A percentile compares a stretch with the other conserved stretches of the same genome.
Evolutionary conservation across 1,140 invertebrate genomes (phyloP).

Genomic region (Halictus rubicundus): DNA sequence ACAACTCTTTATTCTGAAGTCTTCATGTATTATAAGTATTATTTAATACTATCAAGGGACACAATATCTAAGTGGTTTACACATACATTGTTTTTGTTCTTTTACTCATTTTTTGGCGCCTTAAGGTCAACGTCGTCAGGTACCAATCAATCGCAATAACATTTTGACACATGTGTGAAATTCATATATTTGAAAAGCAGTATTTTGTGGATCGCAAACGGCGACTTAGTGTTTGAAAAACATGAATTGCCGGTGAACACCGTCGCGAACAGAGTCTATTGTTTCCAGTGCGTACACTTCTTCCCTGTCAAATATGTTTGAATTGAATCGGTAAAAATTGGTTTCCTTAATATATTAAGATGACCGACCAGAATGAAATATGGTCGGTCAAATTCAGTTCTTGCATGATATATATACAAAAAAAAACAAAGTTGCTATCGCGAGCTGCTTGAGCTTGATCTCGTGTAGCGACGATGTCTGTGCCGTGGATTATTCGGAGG

Average conservation of each 20-base stretch:
- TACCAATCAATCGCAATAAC: slow-evolving; percentile 50
- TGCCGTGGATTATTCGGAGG: slow-evolving; percentile 82
- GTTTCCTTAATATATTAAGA: slow-evolving; percentile 42
- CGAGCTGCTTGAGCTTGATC: slow-evolving; percentile 90
- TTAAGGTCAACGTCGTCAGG: slow-evolving; percentile 23
- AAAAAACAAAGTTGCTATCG: slow-evolving; percentile 80
- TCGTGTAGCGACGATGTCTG: slow-evolving; percentile 87
- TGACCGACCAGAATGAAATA: slow-evolving; percentile 19
- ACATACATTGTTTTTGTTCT: neutral
- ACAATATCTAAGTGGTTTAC: slow-evolving; percentile 16
- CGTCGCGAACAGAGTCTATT: slow-evolving; percentile 19
- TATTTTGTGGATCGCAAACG: slow-evolving; percentile 20
- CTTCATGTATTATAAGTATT: slow-evolving; percentile 13
- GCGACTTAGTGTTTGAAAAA: slow-evolving; percentile 14
- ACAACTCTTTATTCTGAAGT: slow-evolving; percentile 41
- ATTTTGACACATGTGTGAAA: slow-evolving; percentile 54
- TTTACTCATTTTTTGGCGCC: neutral
- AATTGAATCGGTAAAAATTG: slow-evolving; percentile 43
- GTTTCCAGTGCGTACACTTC: slow-evolving; percentile 40
- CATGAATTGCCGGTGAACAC: slow-evolving; percentile 14
- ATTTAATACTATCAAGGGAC: slow-evolving; percentile 15
- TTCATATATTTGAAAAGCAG: slow-evolving; percentile 58
- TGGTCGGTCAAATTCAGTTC: slow-evolving; percentile 41
- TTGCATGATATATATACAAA: slow-evolving; percentile 58
- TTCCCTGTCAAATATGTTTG: slow-evolving; percentile 28